Percentiles rank a stretch among this genome's conserved stretches.
Evolutionary conservation across 30 jellyfish, hydroid and myxozoan genomes (phyloP).

Genomic region (Aurelia aurita): DNA sequence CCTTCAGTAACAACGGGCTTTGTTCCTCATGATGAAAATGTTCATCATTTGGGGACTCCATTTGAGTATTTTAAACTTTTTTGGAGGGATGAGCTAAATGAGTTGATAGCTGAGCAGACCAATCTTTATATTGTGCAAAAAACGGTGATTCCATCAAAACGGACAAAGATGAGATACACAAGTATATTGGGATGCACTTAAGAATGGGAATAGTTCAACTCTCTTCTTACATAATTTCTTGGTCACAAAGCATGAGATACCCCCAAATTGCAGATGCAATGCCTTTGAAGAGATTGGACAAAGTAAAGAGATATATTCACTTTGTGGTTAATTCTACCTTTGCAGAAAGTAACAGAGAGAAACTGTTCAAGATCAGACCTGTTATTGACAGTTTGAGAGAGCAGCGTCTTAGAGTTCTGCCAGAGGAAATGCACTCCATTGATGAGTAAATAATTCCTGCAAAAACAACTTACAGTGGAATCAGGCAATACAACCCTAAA

Average conservation of each 20-base stretch:
- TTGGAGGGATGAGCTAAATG: slow-evolving; percentile 17
- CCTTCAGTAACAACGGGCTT: too few relatives aligned
- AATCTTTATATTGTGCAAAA: slow-evolving; percentile 70
- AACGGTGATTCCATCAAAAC: slow-evolving; percentile 38
- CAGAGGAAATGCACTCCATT: slow-evolving; percentile 64
- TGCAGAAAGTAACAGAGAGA: slow-evolving; percentile 45
- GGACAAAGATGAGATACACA: slow-evolving; percentile 42
- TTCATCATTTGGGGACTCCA: too few relatives aligned
- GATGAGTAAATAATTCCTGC: slow-evolving; percentile 74
- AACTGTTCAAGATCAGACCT: slow-evolving; percentile 70
- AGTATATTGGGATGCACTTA: slow-evolving; percentile 70
- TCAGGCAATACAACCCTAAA: slow-evolving; percentile 68
- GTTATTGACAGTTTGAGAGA: slow-evolving; percentile 28
- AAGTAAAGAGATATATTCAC: slow-evolving; percentile 60
- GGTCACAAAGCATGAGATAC: slow-evolving; percentile 61
- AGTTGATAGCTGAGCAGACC: slow-evolving; percentile 48
- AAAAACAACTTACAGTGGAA: slow-evolving; percentile 57
- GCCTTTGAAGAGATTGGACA: slow-evolving; percentile 61
- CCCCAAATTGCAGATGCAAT: slow-evolving; percentile 72
- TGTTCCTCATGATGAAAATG: too few relatives aligned
- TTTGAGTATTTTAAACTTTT: slow-evolving; percentile 37
- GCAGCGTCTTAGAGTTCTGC: too few relatives aligned
- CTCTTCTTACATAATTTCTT: slow-evolving; percentile 53
- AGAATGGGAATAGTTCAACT: slow-evolving; percentile 71
- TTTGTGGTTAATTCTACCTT: slow-evolving; percentile 65